Percentiles rank a stretch among this genome's conserved stretches.
phyloP scores from a whole-genome alignment of 37 sponge, comb jelly and placozoan genomes.

The Crambe crambe region DNA sequence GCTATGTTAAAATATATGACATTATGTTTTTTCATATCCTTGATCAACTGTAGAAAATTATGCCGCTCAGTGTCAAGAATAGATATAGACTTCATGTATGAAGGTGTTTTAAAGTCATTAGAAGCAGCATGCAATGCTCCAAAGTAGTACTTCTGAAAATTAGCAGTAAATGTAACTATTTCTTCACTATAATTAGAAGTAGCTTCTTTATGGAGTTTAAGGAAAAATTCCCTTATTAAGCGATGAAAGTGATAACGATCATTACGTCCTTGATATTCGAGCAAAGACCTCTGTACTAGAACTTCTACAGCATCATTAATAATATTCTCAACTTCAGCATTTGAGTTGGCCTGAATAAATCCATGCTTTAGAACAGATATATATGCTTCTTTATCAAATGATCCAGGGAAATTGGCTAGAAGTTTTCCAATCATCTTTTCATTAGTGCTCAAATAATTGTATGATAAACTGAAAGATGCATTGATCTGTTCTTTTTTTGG shows the following conservation, averaged over 20 bases:
- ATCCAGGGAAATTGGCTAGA: constrained; percentile 40
- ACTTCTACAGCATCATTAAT: not conserved
- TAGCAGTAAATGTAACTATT: too few relatives aligned
- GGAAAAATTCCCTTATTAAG: constrained; percentile 12
- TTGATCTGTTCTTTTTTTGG: too few relatives aligned
- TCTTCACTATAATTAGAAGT: too few relatives aligned
- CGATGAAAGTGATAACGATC: constrained; percentile 34
- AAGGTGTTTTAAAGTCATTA: too few relatives aligned
- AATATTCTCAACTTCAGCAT: not conserved
- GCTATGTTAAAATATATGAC: too few relatives aligned
- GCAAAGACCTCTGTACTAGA: constrained; percentile 16
- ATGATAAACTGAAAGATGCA: constrained; percentile 20
- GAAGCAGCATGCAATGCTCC: too few relatives aligned
- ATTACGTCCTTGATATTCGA: not conserved
- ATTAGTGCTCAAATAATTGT: constrained; percentile 1
- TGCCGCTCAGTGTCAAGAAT: constrained; percentile 19
- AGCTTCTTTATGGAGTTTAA: constrained; percentile 8
- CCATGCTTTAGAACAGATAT: not conserved
- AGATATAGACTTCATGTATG: too few relatives aligned
- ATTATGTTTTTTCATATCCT: too few relatives aligned
- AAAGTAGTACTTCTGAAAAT: too few relatives aligned
- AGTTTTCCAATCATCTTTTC: not conserved
- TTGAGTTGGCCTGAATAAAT: not conserved
- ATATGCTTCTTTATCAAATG: constrained; percentile 13
- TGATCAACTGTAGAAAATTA: constrained; percentile 11